These are phyloP conservation scores for Hydrolagus colliei DNA, from an alignment of 2,797 vertebrate species.

Conservation along the genomic window DNA sequence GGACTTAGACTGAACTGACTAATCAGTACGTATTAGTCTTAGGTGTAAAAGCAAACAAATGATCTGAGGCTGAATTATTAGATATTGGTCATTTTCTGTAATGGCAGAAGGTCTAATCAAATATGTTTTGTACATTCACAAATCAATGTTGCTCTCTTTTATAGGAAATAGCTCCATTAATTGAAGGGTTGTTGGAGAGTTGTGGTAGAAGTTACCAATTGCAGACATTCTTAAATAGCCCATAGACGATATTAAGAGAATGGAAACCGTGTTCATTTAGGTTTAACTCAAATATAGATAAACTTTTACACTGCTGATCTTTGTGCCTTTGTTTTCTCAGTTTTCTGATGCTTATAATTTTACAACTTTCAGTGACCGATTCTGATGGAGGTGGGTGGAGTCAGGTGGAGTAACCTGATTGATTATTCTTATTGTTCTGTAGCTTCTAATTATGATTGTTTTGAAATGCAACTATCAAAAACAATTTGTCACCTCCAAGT, in stretches of 20 bases:
- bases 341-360: not conserved
- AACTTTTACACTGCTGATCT: no score
- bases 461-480: slow-evolving; percentile 2
- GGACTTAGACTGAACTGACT: no score
- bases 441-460: not conserved
- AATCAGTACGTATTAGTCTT: no score
- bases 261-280: no score
- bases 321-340: slow-evolving; percentile 33
- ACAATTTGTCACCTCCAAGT: not conserved
- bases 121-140: slow-evolving; percentile 50
- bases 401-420: not conserved
- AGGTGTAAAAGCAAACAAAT: no score
- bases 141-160: slow-evolving; percentile 53
- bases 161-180: slow-evolving; percentile 53
- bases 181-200: slow-evolving; percentile 44
- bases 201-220: slow-evolving; percentile 21
- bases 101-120: not conserved
- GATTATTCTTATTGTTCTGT: slow-evolving; percentile 9
- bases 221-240: no score
- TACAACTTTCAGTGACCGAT: not conserved
- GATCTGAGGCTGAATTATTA: not conserved
- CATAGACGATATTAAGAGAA: no score
- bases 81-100: not conserved
- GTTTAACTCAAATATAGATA: no score
- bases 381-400: no score